Base-by-base conservation (phyloP, 2,888 invertebrate species). In the Helicoverpa assulta region DNA sequence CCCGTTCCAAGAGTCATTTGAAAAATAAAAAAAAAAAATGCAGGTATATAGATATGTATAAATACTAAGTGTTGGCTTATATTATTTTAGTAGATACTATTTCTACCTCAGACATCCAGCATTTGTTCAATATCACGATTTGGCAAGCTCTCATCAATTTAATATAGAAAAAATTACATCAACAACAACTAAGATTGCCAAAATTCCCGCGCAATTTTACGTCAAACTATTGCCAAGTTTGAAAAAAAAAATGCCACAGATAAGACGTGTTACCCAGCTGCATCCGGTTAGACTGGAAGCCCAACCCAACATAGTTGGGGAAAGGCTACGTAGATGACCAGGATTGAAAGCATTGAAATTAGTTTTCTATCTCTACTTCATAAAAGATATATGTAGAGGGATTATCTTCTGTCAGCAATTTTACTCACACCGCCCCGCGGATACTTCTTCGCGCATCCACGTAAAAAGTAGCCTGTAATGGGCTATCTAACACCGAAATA, bases 171-270 rank as follows among this genome's bases (percentile, higher is more conserved):
- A 74, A 73, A 63, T 37, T 0, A 12, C 51, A 2, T 4, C 19
- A 2, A 51, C 67, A 73, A 60, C 71, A 71, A 56, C 33, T 68
- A 37, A 37, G 58, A 59, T 71, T 70, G 82, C 81, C 78, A 78
- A 82, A 47, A 78, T 73, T 80, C 82, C 80, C 80, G 82, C 82
- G 70, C 80, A 71, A 58, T 59, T 69, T 61, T 18, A 54, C 21
- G 58, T 67, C 54, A 71, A 68, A 26, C 26, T 21, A 68, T 60
- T 82, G 81, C 81, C 81, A 82, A 80, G 57, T 58, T 73, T 57
- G 57, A 59, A 64, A 69, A 69, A 21, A 81, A 66, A 69, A n/a
- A 29, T 29, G 47, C 54, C 65, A 73, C 58, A 67, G 65, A 78
- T 67, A 71, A 43, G 56, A 58, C 21, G 43, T 26, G 26, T 2